phyloP scores from a whole-genome alignment of 2,113 vertebrate genomes.

The Perca fluviatilis region DNA sequence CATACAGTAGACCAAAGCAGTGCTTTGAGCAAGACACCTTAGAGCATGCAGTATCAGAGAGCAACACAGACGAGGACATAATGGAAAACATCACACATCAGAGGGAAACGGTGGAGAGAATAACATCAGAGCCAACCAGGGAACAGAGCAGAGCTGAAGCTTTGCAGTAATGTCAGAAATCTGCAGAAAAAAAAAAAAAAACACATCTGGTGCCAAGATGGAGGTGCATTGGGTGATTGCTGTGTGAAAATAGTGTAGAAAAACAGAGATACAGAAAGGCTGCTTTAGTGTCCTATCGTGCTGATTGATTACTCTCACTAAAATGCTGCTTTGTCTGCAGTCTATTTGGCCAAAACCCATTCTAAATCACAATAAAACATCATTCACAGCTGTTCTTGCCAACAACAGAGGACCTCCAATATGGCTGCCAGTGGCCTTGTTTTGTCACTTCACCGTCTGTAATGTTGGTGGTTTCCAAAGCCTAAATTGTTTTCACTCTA shows the following conservation, averaged over 20 bases:
- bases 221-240: conserved; percentile 18
- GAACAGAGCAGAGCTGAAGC: conserved; percentile 39
- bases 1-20: background rate
- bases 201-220: conserved; percentile 64
- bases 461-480: conserved; percentile 17
- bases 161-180: conserved; percentile 32
- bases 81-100: conserved; percentile 34
- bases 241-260: background rate
- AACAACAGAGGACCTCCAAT: conserved; percentile 15
- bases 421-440: conserved; percentile 23
- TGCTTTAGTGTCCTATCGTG: background rate
- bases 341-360: conserved; percentile 13
- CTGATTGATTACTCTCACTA: conserved; percentile 19
- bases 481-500: conserved; percentile 25
- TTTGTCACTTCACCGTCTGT: conserved; percentile 33
- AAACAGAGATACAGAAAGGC: background rate
- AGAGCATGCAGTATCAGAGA: conserved; percentile 1
- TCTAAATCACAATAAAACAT: conserved; percentile 16
- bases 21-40: background rate
- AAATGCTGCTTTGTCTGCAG: background rate
- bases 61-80: background rate
- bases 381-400: conserved; percentile 26
- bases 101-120: background rate
- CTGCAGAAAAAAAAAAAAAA: conserved; percentile 29
- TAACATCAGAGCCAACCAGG: conserved; percentile 14